These are phyloP conservation scores for Siniperca undulata DNA, from an alignment of 2,797 vertebrate species.

Conservation along the genomic window DNA sequence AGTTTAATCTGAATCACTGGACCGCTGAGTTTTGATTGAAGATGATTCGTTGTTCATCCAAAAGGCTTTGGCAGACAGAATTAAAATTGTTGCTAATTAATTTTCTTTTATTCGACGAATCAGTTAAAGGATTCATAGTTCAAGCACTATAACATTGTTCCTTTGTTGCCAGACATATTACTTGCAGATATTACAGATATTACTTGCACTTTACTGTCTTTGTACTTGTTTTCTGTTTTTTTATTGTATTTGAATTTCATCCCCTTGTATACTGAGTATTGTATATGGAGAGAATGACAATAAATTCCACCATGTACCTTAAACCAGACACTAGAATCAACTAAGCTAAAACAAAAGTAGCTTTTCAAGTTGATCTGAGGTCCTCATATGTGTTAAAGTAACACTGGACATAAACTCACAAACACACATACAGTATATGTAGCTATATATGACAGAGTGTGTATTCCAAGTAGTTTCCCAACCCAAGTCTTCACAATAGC, in stretches of 20 bases:
- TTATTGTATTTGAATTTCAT: no score
- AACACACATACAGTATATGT: neutral
- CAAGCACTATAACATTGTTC: neutral
- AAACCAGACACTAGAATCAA: neutral
- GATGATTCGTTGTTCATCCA: neutral
- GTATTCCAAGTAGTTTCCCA: conserved; percentile 27
- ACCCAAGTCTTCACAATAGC: conserved; percentile 47
- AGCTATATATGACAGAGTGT: conserved; percentile 11
- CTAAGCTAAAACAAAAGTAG: neutral
- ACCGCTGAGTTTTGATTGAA: conserved; percentile 6
- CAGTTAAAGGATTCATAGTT: neutral
- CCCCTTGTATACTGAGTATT: neutral
- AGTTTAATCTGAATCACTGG: neutral
- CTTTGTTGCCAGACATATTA: neutral
- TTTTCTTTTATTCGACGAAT: conserved; percentile 4
- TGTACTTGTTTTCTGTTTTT: neutral
- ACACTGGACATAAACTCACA: neutral
- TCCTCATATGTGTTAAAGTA: neutral
- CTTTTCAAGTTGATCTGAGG: neutral
- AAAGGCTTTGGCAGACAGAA: neutral
- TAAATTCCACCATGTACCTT: neutral
- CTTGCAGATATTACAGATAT: neutral
- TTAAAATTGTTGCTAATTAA: neutral
- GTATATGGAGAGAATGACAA: neutral
- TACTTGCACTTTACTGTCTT: neutral